Conservation (phyloP, 1,140 invertebrate species). For the Heliconius congener region DNA sequence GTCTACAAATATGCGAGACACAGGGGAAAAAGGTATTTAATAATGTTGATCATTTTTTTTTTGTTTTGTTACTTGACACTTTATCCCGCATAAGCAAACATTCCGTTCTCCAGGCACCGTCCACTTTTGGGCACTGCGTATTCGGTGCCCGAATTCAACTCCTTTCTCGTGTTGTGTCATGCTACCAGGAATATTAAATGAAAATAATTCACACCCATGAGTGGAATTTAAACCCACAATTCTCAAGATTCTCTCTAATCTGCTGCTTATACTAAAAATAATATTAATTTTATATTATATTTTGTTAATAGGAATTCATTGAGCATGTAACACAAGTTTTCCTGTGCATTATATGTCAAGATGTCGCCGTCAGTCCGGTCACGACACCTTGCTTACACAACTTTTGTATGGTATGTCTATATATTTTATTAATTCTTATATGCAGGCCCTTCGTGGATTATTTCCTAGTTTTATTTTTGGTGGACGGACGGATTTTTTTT, state of each 20-base stretch:
- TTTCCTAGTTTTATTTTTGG: too few relatives aligned
- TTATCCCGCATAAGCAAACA: too few relatives aligned
- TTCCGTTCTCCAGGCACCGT: too few relatives aligned
- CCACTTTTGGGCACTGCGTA: too few relatives aligned
- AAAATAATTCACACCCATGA: neutral
- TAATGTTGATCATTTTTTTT: neutral
- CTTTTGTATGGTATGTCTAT: constrained; percentile 85
- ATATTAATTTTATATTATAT: neutral
- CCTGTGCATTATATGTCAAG: constrained; percentile 91
- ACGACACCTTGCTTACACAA: constrained; percentile 90
- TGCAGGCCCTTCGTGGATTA: too few relatives aligned
- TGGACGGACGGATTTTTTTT: too few relatives aligned
- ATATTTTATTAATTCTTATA: too few relatives aligned
- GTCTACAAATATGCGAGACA: constrained; percentile 67
- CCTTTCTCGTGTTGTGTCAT: too few relatives aligned
- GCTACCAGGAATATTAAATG: neutral
- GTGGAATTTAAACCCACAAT: neutral
- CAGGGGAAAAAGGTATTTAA: constrained; percentile 80
- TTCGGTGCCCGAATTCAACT: neutral
- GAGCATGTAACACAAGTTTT: constrained; percentile 86
- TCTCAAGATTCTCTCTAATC: too few relatives aligned
- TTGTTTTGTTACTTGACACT: too few relatives aligned
- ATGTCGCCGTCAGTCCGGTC: constrained; percentile 87
- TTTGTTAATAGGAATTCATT: constrained; percentile 82
- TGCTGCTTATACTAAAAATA: too few relatives aligned